phyloP scores from a whole-genome alignment of 2,797 vertebrate genomes.

The Ceyx erithaca region DNA sequence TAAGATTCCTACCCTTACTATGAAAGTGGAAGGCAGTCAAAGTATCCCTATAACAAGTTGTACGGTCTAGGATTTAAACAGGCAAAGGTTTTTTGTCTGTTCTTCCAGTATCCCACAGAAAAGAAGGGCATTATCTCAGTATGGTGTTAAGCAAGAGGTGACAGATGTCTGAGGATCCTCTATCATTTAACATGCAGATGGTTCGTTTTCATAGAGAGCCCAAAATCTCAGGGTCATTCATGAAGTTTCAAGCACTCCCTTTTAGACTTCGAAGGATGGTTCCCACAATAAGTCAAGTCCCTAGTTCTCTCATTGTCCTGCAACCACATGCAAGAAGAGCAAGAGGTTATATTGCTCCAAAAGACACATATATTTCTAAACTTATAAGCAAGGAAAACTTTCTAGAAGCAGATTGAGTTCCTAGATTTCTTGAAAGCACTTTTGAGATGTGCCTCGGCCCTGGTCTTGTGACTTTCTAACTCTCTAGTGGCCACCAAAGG shows the following conservation, averaged over 20 bases:
- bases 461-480: neutral
- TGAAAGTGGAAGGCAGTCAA: neutral
- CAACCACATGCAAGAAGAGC: neutral
- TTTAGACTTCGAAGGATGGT: neutral
- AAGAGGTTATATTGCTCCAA: neutral
- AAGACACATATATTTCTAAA: neutral
- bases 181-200: neutral
- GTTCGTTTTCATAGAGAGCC: neutral
- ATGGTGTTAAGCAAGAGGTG: neutral
- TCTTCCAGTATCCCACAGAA: neutral
- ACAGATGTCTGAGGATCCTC: neutral
- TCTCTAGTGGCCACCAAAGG: neutral
- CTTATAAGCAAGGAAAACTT: neutral
- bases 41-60: neutral
- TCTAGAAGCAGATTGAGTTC: neutral
- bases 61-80: neutral
- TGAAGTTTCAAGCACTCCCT: neutral
- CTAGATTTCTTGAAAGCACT: neutral
- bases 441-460: neutral
- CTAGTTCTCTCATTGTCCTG: neutral
- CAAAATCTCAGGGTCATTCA: neutral
- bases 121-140: neutral
- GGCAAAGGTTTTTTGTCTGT: neutral
- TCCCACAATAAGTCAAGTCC: neutral
- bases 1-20: neutral